Base-by-base conservation (phyloP, 2,113 vertebrate species). In the Myanophis thanlyinensis region DNA sequence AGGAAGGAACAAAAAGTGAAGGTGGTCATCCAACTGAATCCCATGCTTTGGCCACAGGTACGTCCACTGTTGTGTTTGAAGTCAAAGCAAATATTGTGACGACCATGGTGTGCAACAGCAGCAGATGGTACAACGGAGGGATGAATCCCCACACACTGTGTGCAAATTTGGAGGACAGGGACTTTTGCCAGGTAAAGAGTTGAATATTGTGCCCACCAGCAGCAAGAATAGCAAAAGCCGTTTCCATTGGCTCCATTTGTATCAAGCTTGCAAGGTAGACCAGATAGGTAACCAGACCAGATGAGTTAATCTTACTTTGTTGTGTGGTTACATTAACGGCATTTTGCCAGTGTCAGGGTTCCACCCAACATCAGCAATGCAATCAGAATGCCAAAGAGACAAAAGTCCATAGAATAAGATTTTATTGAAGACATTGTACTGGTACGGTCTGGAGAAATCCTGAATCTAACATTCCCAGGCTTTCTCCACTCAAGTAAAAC, bases 141-240 rank as follows among this genome's bases (percentile, higher is more conserved):
- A n/a, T 97, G 27, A 90, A 18, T 7, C 62, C 94, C 1, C 93
- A 85, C 87, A 96, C 96, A 0, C 67, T 97, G 91, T 97, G 97
- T 0, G 96, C 96, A 1, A 96, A 96, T 4, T 95, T 95, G 25
- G 95, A 96, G 1, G 53, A 91, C 52, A 96, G 95, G 91, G 93
- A 96, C 93, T 96, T 94, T 89, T 97, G 96, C 94, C 97, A 97
- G 96, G 96, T 96, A 95, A 94, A 56, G 54, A 9, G 54, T 56
- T 56, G 22, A 9, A 44, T 6, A 84, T 23, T 84, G 40, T 67
- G 59, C 59, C 59, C 59, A n/a, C 1, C 30, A 30, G 27, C 59
- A 67, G 30, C 59, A 67, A 67, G 59, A 13, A 67, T 13, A 12
- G 27, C 59, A n/a, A 30, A 67, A 56, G 23, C 23, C 25, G 6